Evolutionary conservation across 2,797 vertebrate genomes (phyloP).

Genomic region (Lates japonicus): DNA sequence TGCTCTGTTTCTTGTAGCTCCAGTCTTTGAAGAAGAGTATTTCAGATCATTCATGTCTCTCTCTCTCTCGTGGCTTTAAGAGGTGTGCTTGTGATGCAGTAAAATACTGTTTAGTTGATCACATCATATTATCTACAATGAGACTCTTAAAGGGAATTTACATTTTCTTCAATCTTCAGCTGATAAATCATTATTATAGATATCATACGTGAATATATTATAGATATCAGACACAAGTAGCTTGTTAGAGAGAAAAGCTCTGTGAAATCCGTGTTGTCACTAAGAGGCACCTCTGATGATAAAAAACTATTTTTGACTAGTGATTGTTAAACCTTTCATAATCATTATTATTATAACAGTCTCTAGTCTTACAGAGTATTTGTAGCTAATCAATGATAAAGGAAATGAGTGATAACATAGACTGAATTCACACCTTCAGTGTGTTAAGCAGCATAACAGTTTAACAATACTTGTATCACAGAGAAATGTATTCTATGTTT

Average conservation of each 20-base stretch:
- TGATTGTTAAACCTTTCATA: neutral
- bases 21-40: slow-evolving; percentile 68
- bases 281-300: neutral
- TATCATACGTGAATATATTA: neutral
- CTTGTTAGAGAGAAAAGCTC: neutral
- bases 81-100: slow-evolving; percentile 54
- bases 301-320: slow-evolving; percentile 29
- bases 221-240: neutral
- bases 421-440: slow-evolving; percentile 14
- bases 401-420: neutral
- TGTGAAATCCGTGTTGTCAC: slow-evolving; percentile 1
- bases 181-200: slow-evolving; percentile 21
- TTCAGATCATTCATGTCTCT: slow-evolving; percentile 63
- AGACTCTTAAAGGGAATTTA: slow-evolving; percentile 25
- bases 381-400: slow-evolving; percentile 11
- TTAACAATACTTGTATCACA: neutral
- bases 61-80: slow-evolving; percentile 54
- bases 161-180: neutral
- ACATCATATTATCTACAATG: slow-evolving; percentile 42
- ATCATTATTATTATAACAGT: neutral
- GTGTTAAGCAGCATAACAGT: neutral
- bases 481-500: slow-evolving; percentile 12
- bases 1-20: slow-evolving; percentile 71
- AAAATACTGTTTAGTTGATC: slow-evolving; percentile 53
- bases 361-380: neutral